Percentiles rank a stretch among this genome's conserved stretches.
These are phyloP conservation scores for Ectemnius lituratus DNA, from an alignment of 2,888 invertebrate genomes.

Conservation along the genomic window DNA sequence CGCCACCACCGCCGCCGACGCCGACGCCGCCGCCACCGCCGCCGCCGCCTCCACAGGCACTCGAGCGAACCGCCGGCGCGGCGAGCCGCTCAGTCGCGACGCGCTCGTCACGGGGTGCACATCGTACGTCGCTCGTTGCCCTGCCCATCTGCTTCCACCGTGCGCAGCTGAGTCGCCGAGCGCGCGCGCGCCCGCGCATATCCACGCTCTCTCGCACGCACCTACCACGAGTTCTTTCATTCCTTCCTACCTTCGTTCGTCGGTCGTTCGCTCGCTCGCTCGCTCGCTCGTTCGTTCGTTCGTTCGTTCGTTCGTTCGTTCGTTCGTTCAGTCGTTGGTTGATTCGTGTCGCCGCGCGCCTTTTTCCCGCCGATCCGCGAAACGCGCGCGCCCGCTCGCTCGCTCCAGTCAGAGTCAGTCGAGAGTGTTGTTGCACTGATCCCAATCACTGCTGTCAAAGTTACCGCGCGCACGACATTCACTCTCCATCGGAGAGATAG, in stretches of 20 bases:
- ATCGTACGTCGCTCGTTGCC: slow-evolving; percentile 63
- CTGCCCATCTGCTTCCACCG: slow-evolving; percentile 38
- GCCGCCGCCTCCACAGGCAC: slow-evolving; percentile 57
- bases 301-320: neutral
- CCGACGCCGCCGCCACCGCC: slow-evolving; percentile 55
- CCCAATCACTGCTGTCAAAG: no score
- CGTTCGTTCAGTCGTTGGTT: neutral
- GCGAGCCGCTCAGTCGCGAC: slow-evolving; percentile 77
- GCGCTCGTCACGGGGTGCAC: slow-evolving; percentile 77
- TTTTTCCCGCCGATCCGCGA: no score
- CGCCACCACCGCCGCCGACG: slow-evolving; percentile 24
- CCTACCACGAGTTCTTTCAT: slow-evolving; percentile 24
- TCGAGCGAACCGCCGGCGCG: slow-evolving; percentile 69
- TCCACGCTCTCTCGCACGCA: slow-evolving; percentile 24
- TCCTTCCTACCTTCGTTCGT: slow-evolving; percentile 5
- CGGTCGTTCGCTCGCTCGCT: slow-evolving; percentile 3
- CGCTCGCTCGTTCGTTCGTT: neutral
- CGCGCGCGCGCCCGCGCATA: slow-evolving; percentile 32
- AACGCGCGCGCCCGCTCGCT: neutral
- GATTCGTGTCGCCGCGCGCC: no score
- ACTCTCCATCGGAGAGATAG: slow-evolving; percentile 13
- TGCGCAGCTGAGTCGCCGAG: slow-evolving; percentile 30
- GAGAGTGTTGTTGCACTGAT: slow-evolving; percentile 1
- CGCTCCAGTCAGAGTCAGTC: neutral
- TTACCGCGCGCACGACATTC: no score